Evolutionary conservation across 2,888 invertebrate genomes (phyloP).

Genomic region (Drosophila yooni): DNA sequence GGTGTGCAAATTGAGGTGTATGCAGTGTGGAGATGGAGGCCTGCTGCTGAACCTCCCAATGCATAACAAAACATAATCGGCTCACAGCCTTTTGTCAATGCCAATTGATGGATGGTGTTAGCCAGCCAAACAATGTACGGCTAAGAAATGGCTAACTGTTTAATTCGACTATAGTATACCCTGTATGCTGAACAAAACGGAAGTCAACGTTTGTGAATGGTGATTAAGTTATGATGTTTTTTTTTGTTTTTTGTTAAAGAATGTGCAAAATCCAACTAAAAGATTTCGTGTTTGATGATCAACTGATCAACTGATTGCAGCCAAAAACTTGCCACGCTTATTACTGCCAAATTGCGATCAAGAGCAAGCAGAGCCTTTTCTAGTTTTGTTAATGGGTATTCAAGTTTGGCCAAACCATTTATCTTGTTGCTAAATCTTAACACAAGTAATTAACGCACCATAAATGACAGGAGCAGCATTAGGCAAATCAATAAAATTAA

Average conservation of each 20-base stretch:
- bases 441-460: conserved; percentile 57
- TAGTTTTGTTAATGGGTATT: conserved; percentile 6
- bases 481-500: conserved; percentile 73
- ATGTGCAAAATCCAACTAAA: neutral
- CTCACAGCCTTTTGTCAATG: conserved; percentile 25
- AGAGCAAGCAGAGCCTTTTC: neutral
- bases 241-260: neutral
- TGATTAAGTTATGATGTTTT: neutral
- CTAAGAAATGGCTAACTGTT: neutral
- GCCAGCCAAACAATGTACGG: neutral
- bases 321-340: neutral
- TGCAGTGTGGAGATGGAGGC: neutral
- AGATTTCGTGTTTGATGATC: neutral
- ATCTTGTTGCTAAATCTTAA: conserved; percentile 46
- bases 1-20: neutral
- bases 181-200: neutral
- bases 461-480: conserved; percentile 33
- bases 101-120: conserved; percentile 46
- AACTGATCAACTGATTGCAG: neutral
- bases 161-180: conserved; percentile 17
- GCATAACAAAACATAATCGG: conserved; percentile 24
- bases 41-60: neutral
- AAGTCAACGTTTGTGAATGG: neutral
- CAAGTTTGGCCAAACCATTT: conserved; percentile 43
- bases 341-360: neutral